phyloP scores from a whole-genome alignment of 2,113 vertebrate species.

The Xiphorhynchus elegans region DNA sequence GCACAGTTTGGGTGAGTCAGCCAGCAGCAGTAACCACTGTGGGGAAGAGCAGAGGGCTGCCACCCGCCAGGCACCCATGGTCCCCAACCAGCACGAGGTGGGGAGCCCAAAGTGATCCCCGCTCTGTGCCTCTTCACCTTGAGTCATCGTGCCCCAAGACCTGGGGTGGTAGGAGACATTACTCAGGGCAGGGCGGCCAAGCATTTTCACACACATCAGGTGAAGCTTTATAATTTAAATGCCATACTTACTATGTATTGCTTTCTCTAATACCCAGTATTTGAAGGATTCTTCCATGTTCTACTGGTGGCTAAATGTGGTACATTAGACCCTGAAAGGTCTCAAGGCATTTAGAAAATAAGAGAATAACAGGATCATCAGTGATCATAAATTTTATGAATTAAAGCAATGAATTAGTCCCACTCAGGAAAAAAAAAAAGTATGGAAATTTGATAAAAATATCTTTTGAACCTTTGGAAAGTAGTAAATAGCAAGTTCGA shows the following conservation, averaged over 20 bases:
- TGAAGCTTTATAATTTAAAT: neutral
- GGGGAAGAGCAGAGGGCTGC: neutral
- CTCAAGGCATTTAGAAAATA: neutral
- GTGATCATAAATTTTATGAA: neutral
- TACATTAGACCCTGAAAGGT: neutral
- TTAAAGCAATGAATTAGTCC: neutral
- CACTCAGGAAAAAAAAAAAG: neutral
- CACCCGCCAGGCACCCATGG: rapidly evolving
- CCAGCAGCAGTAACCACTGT: rapidly evolving
- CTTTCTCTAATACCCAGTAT: neutral
- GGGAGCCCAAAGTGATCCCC: rapidly evolving
- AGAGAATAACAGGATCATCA: neutral
- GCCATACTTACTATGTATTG: neutral
- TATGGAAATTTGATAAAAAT: neutral
- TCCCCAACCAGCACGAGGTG: rapidly evolving
- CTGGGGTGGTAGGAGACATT: rapidly evolving
- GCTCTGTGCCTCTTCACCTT: neutral
- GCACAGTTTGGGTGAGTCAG: neutral
- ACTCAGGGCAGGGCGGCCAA: neutral
- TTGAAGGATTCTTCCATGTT: neutral
- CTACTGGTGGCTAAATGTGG: neutral
- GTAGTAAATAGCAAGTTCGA: neutral
- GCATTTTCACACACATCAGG: neutral
- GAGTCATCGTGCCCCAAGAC: neutral
- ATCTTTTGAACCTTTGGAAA: neutral